phyloP scores from a whole-genome alignment of 35 echinoderm and acorn worm species.

The Acanthaster planci region DNA sequence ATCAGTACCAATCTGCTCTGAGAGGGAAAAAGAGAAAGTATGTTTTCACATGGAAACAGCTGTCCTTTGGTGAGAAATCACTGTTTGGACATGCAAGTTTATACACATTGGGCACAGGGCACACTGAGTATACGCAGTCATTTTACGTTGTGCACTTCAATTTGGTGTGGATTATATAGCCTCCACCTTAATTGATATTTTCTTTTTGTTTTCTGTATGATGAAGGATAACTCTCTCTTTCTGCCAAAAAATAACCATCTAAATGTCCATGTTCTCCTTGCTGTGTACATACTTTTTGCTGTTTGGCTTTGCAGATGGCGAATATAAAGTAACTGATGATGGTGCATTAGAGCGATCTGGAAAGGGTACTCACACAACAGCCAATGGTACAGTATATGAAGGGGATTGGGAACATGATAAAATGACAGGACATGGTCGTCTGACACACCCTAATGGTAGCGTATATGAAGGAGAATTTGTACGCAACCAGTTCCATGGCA shows the following conservation, averaged over 20 bases:
- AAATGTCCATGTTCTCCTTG: background rate
- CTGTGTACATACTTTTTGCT: background rate
- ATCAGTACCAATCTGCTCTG: too few relatives aligned
- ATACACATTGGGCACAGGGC: too few relatives aligned
- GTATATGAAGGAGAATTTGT: slow-evolving; percentile 89
- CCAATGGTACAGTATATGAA: slow-evolving; percentile 77
- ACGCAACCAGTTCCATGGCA: slow-evolving; percentile 88
- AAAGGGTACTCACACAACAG: slow-evolving; percentile 63
- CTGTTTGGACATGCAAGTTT: too few relatives aligned
- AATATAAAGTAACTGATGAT: slow-evolving; percentile 72
- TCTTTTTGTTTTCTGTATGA: too few relatives aligned
- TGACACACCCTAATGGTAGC: slow-evolving; percentile 71
- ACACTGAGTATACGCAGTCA: too few relatives aligned
- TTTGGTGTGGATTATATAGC: too few relatives aligned
- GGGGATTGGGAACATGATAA: slow-evolving; percentile 85
- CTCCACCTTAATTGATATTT: too few relatives aligned
- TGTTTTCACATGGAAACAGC: too few relatives aligned
- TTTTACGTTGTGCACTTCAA: too few relatives aligned
- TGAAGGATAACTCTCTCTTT: background rate
- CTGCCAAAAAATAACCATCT: background rate
- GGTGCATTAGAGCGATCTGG: slow-evolving; percentile 80
- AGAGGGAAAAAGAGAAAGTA: too few relatives aligned
- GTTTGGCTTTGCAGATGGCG: slow-evolving; percentile 52
- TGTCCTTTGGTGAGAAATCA: too few relatives aligned
- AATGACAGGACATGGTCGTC: slow-evolving; percentile 84